phyloP scores from a whole-genome alignment of 2,888 invertebrate genomes.

The Octonoba sinensis region DNA sequence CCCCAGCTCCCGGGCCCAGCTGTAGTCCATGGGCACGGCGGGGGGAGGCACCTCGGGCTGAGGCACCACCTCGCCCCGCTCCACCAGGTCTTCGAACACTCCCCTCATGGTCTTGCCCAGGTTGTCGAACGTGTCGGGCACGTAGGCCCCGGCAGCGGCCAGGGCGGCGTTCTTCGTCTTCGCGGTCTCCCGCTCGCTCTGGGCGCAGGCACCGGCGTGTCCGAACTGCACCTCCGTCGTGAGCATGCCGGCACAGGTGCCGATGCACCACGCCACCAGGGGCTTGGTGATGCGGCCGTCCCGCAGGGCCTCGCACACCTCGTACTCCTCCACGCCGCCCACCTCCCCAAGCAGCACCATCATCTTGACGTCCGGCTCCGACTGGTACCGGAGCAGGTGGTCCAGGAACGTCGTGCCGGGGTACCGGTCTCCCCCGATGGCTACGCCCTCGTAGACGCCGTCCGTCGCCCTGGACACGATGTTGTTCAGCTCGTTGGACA shows the following conservation, averaged over 20 bases:
- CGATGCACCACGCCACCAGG: constrained; percentile 98
- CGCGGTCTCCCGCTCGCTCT: constrained; percentile 93
- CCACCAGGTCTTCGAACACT: constrained; percentile 79
- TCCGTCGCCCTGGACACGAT: constrained; percentile 96
- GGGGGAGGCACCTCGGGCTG: constrained; percentile 95
- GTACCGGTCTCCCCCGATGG: constrained; percentile 96
- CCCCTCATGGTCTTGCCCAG: constrained; percentile 81
- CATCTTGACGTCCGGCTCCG: constrained; percentile 84
- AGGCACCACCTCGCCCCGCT: constrained; percentile 85
- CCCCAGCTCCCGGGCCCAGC: constrained; percentile 97
- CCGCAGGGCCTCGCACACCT: constrained; percentile 89
- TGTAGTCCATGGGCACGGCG: constrained; percentile 99
- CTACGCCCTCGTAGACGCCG: constrained; percentile 97
- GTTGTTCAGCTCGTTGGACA: constrained; percentile 99
- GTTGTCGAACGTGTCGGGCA: constrained; percentile 93
- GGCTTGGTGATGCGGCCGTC: constrained; percentile 89
- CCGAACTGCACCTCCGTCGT: constrained; percentile 95
- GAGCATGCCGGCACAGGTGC: constrained; percentile 85
- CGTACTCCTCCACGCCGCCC: constrained; percentile 98
- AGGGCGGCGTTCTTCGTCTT: constrained; percentile 90
- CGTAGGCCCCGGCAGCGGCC: constrained; percentile 85
- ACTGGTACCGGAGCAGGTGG: constrained; percentile 87
- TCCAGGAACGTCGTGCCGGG: constrained; percentile 99
- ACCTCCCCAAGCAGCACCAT: constrained; percentile 96
- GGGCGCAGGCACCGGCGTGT: constrained; percentile 98